Evolutionary conservation across 2,888 invertebrate genomes (phyloP), one percentile per base, ranked within the genome.

Genomic region (Xestia sexstrigata): DNA sequence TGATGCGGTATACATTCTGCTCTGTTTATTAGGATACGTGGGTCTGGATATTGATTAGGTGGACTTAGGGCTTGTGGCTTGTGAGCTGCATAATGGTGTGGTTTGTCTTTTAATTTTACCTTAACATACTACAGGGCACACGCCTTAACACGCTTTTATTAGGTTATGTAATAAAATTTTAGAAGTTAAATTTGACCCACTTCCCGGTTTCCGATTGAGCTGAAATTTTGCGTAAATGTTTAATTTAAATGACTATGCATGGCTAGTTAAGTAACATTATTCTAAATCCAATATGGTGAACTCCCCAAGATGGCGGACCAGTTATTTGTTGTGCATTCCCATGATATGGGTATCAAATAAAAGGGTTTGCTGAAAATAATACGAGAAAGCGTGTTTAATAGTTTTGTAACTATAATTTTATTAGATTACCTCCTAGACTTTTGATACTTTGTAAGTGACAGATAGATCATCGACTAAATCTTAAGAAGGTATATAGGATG

Each of bases 1-100:
- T 79, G 84, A 86, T 85, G 88, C 65, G 66, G 81, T 83, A 81
- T 84, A 73, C 77, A 74, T 78, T 75, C 62, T 23, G 70, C 68
- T 70, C 42, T 83, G 84, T 88, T 84, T 88, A 88, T 89, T 84
- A 88, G 80, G 47, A 78, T 75, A 76, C 74, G 58, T 74, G 62
- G 73, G 67, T 26, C 45, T 70, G 62, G 52, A 13, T 79, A 89
- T 81, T 87, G 83, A 82, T 89, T 75, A 76, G 66, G 20, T 45
- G n/a, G 55, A 63, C 52, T 73, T 42, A 68, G 69, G 52, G 55
- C 8, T 49, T 81, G 70, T 35, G n/a, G 35, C 30, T 23, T 58
- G 26, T 72, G 42, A 65, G 79, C 45, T 79, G 60, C 49, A 55
- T 67, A 49, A 49, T 79, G 76, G 15, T 13, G 9, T 26, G 49